A percentile compares a stretch with the other conserved stretches of the same genome.
These are phyloP conservation scores for Oxyruncus cristatus DNA, from an alignment of 2,113 vertebrate species.

Conservation along the genomic window DNA sequence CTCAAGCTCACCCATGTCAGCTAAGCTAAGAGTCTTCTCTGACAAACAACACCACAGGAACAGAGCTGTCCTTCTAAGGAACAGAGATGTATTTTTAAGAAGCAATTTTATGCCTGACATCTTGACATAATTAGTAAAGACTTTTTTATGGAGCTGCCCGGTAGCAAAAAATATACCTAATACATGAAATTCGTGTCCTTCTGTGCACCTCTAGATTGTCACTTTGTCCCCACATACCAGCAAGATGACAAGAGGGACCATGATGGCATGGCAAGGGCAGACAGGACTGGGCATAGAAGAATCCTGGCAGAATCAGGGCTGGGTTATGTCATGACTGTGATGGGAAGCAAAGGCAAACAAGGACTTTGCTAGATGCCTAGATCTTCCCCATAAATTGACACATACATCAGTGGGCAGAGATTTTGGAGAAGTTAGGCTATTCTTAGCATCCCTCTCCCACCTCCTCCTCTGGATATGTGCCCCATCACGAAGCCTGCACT, in stretches of 20 bases:
- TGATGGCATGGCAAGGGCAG: not conserved
- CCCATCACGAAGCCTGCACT: not conserved
- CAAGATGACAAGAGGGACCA: not conserved
- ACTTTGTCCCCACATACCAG: accelerated
- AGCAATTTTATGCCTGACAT: not conserved
- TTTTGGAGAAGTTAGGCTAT: constrained; percentile 4
- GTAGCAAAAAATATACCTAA: not conserved
- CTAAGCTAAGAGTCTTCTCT: not conserved
- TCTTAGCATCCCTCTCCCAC: not conserved
- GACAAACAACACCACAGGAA: not conserved
- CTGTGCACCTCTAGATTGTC: accelerated
- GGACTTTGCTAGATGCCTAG: not conserved
- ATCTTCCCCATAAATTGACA: not conserved
- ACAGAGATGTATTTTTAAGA: not conserved
- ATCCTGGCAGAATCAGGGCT: not conserved
- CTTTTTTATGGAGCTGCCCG: not conserved
- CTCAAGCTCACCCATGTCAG: not conserved
- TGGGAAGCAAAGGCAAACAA: not conserved
- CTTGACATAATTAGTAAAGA: not conserved
- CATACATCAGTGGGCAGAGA: not conserved
- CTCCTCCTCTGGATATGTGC: not conserved
- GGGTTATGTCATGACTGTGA: not conserved
- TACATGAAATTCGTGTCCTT: not conserved
- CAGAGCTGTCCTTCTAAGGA: not conserved
- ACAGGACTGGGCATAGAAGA: not conserved